Percentiles rank a stretch among this genome's conserved stretches.
These are phyloP conservation scores for Lingula anatina DNA, from an alignment of 2,888 invertebrate genomes.

Conservation along the genomic window DNA sequence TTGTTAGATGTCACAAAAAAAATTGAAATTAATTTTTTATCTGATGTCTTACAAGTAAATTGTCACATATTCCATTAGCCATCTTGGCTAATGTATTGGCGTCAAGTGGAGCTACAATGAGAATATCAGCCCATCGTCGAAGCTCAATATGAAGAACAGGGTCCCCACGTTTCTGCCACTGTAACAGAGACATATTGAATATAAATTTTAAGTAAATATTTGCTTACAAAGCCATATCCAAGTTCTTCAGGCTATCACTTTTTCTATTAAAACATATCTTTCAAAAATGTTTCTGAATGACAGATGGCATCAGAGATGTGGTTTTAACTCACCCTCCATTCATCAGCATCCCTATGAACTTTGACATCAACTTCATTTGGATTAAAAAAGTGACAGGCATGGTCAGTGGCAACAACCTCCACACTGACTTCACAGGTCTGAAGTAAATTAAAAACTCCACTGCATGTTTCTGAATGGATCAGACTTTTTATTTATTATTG, in stretches of 20 bases:
- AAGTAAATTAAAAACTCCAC: too few relatives aligned
- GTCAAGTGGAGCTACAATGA: conserved; percentile 90
- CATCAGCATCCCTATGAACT: conserved; percentile 63
- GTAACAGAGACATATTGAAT: too few relatives aligned
- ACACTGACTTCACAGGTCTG: conserved; percentile 54
- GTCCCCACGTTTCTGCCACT: conserved; percentile 87
- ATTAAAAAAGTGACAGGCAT: conserved; percentile 78
- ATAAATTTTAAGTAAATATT: too few relatives aligned
- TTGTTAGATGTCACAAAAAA: too few relatives aligned
- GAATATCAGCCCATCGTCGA: conserved; percentile 88
- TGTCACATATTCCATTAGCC: conserved; percentile 82
- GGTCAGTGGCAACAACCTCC: conserved; percentile 77
- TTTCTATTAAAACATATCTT: too few relatives aligned
- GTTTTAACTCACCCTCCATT: conserved; percentile 77
- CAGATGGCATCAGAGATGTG: too few relatives aligned
- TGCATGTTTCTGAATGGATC: too few relatives aligned
- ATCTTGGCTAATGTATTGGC: conserved; percentile 96
- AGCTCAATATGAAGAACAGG: conserved; percentile 92
- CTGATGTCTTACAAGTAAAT: conserved; percentile 72
- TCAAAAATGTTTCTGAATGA: too few relatives aligned
- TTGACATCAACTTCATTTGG: conserved; percentile 58
- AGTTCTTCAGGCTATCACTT: too few relatives aligned
- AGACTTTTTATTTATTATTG: not conserved
- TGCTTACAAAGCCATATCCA: too few relatives aligned
- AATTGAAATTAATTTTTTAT: too few relatives aligned